Percentiles rank a stretch among this genome's conserved stretches.
phyloP scores from a whole-genome alignment of 2,888 invertebrate species.

The Drosophila niveifrons region DNA sequence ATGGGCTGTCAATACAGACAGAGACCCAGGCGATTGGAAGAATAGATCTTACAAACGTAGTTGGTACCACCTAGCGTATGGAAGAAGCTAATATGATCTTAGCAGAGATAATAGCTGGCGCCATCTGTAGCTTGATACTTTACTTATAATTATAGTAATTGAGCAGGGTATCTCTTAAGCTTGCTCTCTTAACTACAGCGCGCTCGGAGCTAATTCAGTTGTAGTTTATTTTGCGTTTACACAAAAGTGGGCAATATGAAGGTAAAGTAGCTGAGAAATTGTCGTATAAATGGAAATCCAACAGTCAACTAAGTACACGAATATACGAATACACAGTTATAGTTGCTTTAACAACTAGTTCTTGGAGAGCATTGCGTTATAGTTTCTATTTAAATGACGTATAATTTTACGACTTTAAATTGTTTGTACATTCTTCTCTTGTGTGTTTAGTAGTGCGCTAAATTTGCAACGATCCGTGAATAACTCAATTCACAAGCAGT shows the following conservation, averaged over 20 bases:
- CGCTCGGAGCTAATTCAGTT: not conserved
- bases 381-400: slow-evolving; percentile 30
- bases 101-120: not conserved
- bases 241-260: slow-evolving; percentile 31
- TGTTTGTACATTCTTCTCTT: slow-evolving; percentile 14
- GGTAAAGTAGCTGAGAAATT: slow-evolving; percentile 54
- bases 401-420: slow-evolving; percentile 31
- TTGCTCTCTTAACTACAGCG: not conserved
- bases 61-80: too few relatives aligned
- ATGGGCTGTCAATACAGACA: not conserved
- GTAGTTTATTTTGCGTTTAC: slow-evolving; percentile 23
- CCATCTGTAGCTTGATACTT: not conserved
- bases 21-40: not conserved
- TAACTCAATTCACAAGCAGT: slow-evolving; percentile 37
- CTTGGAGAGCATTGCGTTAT: slow-evolving; percentile 18
- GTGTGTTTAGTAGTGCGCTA: slow-evolving; percentile 22
- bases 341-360: slow-evolving; percentile 49
- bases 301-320: slow-evolving; percentile 22
- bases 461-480: slow-evolving; percentile 41
- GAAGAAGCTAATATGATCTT: too few relatives aligned
- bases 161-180: not conserved
- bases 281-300: slow-evolving; percentile 53
- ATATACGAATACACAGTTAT: slow-evolving; percentile 37
- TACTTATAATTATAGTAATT: not conserved
- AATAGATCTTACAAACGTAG: too few relatives aligned